Percentiles rank a stretch among this genome's conserved stretches.
These are phyloP conservation scores for Heliconius himera DNA, from an alignment of 1,140 invertebrate species.

Conservation along the genomic window DNA sequence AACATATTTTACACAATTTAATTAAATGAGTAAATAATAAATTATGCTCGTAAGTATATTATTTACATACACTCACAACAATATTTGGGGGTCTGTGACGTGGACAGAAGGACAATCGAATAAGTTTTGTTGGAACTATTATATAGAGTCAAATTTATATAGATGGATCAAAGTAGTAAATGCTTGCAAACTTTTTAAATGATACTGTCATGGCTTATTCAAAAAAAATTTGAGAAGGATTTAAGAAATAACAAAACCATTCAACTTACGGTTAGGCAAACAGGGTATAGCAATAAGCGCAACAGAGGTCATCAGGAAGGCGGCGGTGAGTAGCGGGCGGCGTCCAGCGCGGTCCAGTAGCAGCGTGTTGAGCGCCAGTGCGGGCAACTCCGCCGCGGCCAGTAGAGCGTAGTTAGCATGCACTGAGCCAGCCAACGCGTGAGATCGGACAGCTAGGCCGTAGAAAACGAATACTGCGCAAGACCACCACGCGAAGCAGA, in stretches of 20 bases:
- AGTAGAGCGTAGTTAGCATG: conserved; percentile 70
- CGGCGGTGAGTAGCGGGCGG: conserved; percentile 62
- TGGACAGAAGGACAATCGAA: no score
- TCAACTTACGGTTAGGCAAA: conserved; percentile 53
- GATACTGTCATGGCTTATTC: no score
- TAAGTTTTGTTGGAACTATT: no score
- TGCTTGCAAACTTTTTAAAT: no score
- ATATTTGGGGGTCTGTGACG: no score
- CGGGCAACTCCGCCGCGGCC: conserved; percentile 68
- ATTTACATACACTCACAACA: no score
- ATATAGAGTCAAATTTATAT: no score
- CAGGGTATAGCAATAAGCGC: conserved; percentile 59
- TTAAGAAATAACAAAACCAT: background rate
- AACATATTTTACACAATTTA: background rate
- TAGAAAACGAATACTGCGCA: conserved; percentile 73
- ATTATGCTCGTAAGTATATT: background rate
- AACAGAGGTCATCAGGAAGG: conserved; percentile 59
- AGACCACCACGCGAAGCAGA: conserved; percentile 71
- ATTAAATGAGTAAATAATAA: background rate
- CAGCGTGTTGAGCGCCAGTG: conserved; percentile 63
- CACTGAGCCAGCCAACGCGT: conserved; percentile 59
- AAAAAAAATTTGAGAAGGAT: no score
- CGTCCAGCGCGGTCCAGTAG: conserved; percentile 66
- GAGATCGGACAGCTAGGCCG: conserved; percentile 68
- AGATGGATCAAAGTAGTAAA: no score